Percentiles rank a stretch among this genome's conserved stretches.
phyloP scores from a whole-genome alignment of 1,140 invertebrate genomes.

The Brachionus angularis region DNA sequence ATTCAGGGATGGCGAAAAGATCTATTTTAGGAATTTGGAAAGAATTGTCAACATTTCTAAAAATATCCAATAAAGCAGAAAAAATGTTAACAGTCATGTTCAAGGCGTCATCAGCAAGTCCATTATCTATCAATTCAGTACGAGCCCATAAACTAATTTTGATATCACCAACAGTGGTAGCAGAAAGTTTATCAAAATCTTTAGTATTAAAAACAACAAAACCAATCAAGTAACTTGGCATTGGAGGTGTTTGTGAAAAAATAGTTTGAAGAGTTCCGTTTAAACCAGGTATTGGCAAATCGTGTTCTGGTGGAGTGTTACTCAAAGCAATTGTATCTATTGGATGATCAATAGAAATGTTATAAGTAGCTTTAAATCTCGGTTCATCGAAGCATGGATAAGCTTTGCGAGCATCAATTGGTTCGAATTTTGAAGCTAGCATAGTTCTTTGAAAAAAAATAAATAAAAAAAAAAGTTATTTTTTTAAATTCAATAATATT shows the following conservation, averaged over 20 bases:
- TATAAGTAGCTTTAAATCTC: slow-evolving; percentile 17
- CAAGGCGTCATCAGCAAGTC: neutral
- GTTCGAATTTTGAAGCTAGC: slow-evolving; percentile 39
- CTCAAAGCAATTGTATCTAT: slow-evolving; percentile 10
- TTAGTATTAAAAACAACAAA: slow-evolving; percentile 33
- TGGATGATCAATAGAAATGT: slow-evolving; percentile 28
- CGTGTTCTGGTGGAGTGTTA: slow-evolving; percentile 12
- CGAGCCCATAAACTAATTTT: neutral
- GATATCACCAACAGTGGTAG: neutral
- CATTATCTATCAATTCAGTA: neutral
- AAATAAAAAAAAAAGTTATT: neutral
- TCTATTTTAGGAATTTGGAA: neutral
- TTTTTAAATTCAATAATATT: neutral
- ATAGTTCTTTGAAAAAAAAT: slow-evolving; percentile 5
- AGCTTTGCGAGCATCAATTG: slow-evolving; percentile 27
- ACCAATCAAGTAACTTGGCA: slow-evolving; percentile 16
- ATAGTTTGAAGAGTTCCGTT: slow-evolving; percentile 3
- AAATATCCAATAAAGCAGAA: slow-evolving; percentile 2
- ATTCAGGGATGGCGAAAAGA: slow-evolving; percentile 32
- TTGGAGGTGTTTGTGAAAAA: neutral
- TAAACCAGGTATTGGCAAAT: neutral
- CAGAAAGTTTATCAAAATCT: neutral
- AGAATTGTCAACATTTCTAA: neutral
- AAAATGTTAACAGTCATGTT: slow-evolving; percentile 12
- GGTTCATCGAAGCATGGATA: slow-evolving; percentile 43